These are phyloP conservation scores for Sinocyclocheilus maitianheensis DNA, from an alignment of 2,113 vertebrate genomes.

Conservation along the genomic window DNA sequence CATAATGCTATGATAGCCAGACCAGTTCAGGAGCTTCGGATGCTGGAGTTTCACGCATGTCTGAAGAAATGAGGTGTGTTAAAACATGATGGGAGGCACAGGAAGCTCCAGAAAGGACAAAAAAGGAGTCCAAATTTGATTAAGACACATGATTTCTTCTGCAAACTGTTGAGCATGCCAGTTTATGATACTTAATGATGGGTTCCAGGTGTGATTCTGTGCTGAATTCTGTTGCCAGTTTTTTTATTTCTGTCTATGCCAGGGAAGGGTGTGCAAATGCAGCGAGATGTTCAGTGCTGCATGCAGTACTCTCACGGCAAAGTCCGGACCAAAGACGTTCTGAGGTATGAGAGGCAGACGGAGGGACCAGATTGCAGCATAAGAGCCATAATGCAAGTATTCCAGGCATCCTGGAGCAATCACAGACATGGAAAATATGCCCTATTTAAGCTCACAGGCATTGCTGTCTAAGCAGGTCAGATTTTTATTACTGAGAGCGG, in stretches of 20 bases:
- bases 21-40: constrained; percentile 13
- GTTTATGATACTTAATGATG: not conserved
- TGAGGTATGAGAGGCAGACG: constrained; percentile 80
- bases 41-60: constrained; percentile 23
- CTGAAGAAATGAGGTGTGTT: constrained; percentile 3
- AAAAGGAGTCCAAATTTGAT: not conserved
- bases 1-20: constrained; percentile 34
- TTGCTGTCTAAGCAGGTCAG: constrained; percentile 73
- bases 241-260: constrained; percentile 24
- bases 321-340: constrained; percentile 80
- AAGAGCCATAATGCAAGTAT: constrained; percentile 84
- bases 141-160: not conserved
- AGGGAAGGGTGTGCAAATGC: constrained; percentile 82
- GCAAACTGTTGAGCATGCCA: constrained; percentile 9
- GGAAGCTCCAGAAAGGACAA: not conserved
- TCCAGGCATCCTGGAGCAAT: constrained; percentile 71
- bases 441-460: constrained; percentile 64
- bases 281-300: constrained; percentile 80
- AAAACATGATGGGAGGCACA: constrained; percentile 9
- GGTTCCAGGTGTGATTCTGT: constrained; percentile 16
- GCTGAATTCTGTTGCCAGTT: not conserved
- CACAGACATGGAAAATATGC: constrained; percentile 72
- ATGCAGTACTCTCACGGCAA: constrained; percentile 81
- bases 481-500: constrained; percentile 67
- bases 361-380: constrained; percentile 83